These are phyloP conservation scores for Corythaeola cristata DNA, from an alignment of 2,113 vertebrate species.

Conservation along the genomic window DNA sequence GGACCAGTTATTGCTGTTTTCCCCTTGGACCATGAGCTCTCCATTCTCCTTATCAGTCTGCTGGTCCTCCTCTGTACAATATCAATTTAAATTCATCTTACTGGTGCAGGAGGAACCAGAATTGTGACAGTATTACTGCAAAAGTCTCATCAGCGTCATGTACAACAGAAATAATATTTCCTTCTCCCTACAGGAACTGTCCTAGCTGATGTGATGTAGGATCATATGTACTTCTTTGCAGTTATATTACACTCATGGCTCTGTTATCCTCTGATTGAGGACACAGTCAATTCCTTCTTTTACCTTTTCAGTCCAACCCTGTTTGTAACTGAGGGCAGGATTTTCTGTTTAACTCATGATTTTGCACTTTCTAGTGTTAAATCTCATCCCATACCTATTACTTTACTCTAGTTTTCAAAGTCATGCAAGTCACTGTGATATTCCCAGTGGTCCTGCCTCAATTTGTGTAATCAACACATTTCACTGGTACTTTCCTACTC, in stretches of 20 bases:
- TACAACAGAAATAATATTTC: neutral
- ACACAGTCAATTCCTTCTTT: neutral
- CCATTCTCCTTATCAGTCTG: neutral
- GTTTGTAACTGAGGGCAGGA: neutral
- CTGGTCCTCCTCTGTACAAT: neutral
- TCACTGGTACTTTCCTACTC: neutral
- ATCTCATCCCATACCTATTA: neutral
- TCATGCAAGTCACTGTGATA: neutral
- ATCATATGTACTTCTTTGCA: neutral
- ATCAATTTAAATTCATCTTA: neutral
- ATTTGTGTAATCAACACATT: neutral
- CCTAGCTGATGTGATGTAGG: neutral
- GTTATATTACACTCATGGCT: neutral
- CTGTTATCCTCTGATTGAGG: neutral
- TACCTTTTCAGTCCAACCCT: neutral
- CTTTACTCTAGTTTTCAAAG: neutral
- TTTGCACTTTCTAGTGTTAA: neutral
- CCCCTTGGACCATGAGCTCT: neutral
- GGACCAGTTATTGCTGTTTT: neutral
- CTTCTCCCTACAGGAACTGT: neutral
- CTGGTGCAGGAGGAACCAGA: neutral
- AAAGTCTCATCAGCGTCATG: constrained; percentile 1
- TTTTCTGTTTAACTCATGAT: neutral
- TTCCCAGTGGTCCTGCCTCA: neutral
- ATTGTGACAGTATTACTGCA: neutral